Base-by-base conservation (phyloP, 2,113 vertebrate species). In the Aix galericulata region DNA sequence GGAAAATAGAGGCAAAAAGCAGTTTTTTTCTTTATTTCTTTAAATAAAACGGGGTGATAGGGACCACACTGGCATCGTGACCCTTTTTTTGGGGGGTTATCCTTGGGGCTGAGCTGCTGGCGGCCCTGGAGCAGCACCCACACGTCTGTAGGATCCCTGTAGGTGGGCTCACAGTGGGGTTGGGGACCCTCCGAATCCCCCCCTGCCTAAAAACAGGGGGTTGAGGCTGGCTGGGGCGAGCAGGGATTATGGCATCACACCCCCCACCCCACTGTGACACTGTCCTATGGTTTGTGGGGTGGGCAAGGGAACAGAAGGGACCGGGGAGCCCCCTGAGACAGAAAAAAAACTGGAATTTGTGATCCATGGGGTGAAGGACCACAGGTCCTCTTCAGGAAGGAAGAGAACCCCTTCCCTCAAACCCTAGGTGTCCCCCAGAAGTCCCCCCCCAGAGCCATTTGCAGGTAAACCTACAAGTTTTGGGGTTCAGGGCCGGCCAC, bases 121-220 rank as follows among this genome's bases (percentile, higher is more conserved):
- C 34, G 4, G 26, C 48, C 46, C 17, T 7, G 4, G 7, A 53
- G 60, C 9, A 58, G 60, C 55, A 52, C 38, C 32, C 82, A 74
- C 25, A 20, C 6, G 18, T 38, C 6, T 2, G 4, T 2, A 17
- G 3, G 7, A 13, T 25, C 50, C 50, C 50, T 25, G 50, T 13
- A 23, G 22, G 50, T 52, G 25, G 10, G 38, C 9, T 4, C 25
- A 17, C 5, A 53, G 9, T 2, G 8, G 55, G 50, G 66, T 8
- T 20, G 14, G 40, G 60, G 42, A 8, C 3, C 3, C 17, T 18
- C 44, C 8, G 36, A 83, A 46, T 42, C 5, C 21, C 46, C 53
- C 9, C 9, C 1, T 3, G 5, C 50, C 27, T 34, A 66, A n/a
- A 75, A 85, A 48, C 11, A 0, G 4, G 40, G 73, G 59, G 11